Evolutionary conservation across 1,140 invertebrate species (phyloP).

Genomic region (Diabrotica undecimpunctata): DNA sequence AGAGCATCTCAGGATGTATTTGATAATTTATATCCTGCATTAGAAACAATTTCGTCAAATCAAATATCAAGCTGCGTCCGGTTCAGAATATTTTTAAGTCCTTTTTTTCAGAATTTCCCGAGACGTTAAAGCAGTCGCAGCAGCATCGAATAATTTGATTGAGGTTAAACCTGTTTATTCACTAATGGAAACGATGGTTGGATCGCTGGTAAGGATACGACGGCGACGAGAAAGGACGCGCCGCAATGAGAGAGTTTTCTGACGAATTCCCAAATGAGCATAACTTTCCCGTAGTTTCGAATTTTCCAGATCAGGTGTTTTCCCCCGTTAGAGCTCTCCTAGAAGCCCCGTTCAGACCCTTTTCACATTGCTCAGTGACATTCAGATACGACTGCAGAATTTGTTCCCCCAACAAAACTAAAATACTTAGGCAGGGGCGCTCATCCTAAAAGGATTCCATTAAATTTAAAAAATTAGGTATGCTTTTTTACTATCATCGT

Average conservation of each 20-base stretch:
- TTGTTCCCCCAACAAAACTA: not conserved
- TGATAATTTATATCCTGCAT: too few relatives aligned
- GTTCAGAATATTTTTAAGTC: too few relatives aligned
- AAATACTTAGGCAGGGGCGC: not conserved
- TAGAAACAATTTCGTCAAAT: too few relatives aligned
- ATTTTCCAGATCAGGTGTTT: slow-evolving; percentile 2
- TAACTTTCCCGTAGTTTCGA: not conserved
- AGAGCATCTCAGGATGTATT: too few relatives aligned
- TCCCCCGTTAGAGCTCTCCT: not conserved
- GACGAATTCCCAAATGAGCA: slow-evolving; percentile 1
- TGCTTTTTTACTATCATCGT: too few relatives aligned
- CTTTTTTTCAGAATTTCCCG: too few relatives aligned
- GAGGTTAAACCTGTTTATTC: slow-evolving; percentile 2
- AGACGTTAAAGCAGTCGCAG: too few relatives aligned
- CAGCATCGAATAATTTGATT: not conserved
- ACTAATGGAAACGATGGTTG: not conserved
- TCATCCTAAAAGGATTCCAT: not conserved
- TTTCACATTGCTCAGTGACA: slow-evolving; percentile 2
- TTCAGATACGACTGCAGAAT: slow-evolving; percentile 2
- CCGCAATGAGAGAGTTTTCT: slow-evolving; percentile 2
- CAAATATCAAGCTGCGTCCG: too few relatives aligned
- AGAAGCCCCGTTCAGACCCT: not conserved
- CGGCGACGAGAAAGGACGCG: not conserved
- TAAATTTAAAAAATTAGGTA: too few relatives aligned
- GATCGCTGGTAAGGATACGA: not conserved